These are phyloP conservation scores for Crotophaga sulcirostris DNA, from an alignment of 2,113 vertebrate genomes.

Conservation along the genomic window DNA sequence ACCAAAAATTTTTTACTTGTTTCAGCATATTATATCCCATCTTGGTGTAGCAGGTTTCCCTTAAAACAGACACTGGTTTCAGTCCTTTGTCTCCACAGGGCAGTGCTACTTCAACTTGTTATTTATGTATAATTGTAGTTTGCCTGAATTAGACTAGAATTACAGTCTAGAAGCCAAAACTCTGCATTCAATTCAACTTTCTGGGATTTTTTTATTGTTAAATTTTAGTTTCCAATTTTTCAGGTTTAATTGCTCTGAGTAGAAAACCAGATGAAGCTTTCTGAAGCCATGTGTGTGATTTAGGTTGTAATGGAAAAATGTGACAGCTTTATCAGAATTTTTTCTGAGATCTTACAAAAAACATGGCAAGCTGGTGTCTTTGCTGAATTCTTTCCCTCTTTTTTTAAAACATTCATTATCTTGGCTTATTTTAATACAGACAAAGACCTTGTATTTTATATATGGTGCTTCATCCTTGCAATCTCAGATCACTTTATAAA, in stretches of 20 bases:
- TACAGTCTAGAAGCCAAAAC: conserved; percentile 18
- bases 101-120: background rate
- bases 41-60: background rate
- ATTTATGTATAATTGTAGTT: conserved; percentile 35
- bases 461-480: conserved; percentile 20
- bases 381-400: background rate
- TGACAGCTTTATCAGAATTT: background rate
- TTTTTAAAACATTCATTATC: conserved; percentile 15
- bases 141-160: conserved; percentile 36
- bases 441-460: conserved; percentile 19
- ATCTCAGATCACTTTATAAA: conserved; percentile 32
- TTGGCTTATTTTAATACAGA: background rate
- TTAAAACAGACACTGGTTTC: background rate
- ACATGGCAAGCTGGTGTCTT: background rate
- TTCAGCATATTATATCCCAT: background rate
- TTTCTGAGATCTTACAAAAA: background rate
- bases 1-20: background rate
- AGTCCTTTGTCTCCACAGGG: background rate
- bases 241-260: background rate
- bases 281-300: background rate
- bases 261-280: background rate
- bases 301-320: background rate
- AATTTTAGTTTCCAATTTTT: background rate
- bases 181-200: background rate
- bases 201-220: background rate